Conservation (phyloP, 1,140 invertebrate species). For the Hypsibius dujardini region DNA sequence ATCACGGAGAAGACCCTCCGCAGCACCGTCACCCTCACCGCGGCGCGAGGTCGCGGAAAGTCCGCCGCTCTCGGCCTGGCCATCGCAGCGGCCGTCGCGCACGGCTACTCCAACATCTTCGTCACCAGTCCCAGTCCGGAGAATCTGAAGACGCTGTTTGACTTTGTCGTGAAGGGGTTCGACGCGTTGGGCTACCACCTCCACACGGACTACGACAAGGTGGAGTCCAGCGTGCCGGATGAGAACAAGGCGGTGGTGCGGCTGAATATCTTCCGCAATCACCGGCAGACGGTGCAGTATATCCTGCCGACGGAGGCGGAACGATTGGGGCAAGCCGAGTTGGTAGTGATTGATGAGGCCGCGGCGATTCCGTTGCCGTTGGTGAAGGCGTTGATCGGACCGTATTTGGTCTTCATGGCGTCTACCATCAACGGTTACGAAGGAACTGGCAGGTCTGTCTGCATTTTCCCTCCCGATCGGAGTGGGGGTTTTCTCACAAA, state of each 20-base stretch:
- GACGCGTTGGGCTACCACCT: constrained; percentile 67
- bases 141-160: constrained; percentile 92
- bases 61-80: constrained; percentile 90
- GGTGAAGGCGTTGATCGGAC: constrained; percentile 73
- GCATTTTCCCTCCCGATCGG: too few relatives aligned
- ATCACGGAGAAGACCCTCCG: constrained; percentile 77
- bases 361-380: constrained; percentile 89
- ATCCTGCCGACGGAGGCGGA: constrained; percentile 78
- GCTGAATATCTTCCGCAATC: constrained; percentile 70
- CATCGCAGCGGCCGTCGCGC: constrained; percentile 46
- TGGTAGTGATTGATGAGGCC: constrained; percentile 93
- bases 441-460: constrained; percentile 12
- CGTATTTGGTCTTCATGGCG: constrained; percentile 83
- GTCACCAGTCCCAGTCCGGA: constrained; percentile 94
- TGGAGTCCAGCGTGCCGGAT: constrained; percentile 22
- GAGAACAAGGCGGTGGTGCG: constrained; percentile 77
- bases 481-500: too few relatives aligned
- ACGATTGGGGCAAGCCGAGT: constrained; percentile 73
- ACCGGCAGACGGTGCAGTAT: constrained; percentile 94
- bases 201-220: constrained; percentile 26
- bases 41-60: constrained; percentile 87
- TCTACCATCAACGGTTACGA: constrained; percentile 79
- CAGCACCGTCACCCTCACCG: constrained; percentile 82
- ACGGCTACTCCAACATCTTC: constrained; percentile 87
- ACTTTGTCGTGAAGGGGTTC: constrained; percentile 91